These are phyloP conservation scores for Remorina albescens DNA, from an alignment of 2,797 vertebrate genomes.

Conservation along the genomic window DNA sequence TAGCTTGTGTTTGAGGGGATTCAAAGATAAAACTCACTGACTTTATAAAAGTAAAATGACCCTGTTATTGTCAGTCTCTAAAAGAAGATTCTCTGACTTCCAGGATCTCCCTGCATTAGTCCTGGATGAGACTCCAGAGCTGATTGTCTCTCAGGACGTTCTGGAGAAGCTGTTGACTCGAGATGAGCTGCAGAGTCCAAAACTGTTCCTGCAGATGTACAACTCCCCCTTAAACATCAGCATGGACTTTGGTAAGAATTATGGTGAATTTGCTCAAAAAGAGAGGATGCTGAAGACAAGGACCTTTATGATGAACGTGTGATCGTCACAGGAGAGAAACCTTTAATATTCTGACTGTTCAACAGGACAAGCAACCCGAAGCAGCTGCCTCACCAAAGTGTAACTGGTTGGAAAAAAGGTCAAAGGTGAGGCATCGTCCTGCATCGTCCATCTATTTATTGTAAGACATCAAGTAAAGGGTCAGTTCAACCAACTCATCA, in stretches of 20 bases:
- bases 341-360: slow-evolving; percentile 24
- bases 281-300: too few relatives aligned
- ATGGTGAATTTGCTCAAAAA: background rate
- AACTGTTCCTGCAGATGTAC: slow-evolving; percentile 79
- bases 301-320: background rate
- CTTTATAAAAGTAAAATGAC: background rate
- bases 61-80: background rate
- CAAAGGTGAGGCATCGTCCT: slow-evolving; percentile 28
- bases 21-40: background rate
- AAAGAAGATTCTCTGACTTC: background rate
- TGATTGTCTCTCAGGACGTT: slow-evolving; percentile 68
- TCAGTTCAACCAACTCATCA: background rate
- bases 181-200: slow-evolving; percentile 74
- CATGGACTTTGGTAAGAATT: slow-evolving; percentile 78
- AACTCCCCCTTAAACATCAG: slow-evolving; percentile 69
- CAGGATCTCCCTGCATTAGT: slow-evolving; percentile 60
- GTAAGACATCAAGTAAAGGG: background rate
- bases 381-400: slow-evolving; percentile 48
- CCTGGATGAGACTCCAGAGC: slow-evolving; percentile 64
- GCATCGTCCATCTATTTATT: background rate
- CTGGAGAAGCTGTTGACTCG: slow-evolving; percentile 67
- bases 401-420: slow-evolving; percentile 42
- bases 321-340: background rate
- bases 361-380: slow-evolving; percentile 66
- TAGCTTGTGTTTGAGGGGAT: background rate